Conservation (phyloP, 1,140 invertebrate genomes). For the Caerostris darwini region DNA sequence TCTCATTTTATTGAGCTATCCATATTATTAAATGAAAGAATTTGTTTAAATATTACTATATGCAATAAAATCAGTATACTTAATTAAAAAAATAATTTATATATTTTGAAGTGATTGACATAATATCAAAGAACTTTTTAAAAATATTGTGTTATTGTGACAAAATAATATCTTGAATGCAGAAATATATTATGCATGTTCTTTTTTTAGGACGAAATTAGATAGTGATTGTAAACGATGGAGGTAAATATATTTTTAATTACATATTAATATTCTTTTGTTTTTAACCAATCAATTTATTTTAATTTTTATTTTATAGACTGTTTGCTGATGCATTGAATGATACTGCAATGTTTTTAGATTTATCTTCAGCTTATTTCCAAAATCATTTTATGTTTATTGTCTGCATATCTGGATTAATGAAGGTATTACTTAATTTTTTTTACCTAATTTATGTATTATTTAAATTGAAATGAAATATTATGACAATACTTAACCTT, state of each 20-base stretch:
- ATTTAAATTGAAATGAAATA: too few relatives aligned
- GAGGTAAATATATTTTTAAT: conserved; percentile 83
- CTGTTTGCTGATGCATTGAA: conserved; percentile 97
- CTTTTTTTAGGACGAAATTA: conserved; percentile 86
- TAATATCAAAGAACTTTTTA: too few relatives aligned
- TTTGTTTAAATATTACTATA: too few relatives aligned
- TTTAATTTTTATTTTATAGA: conserved; percentile 79
- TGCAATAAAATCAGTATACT: too few relatives aligned
- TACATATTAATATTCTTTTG: not conserved
- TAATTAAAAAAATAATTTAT: too few relatives aligned
- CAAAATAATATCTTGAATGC: too few relatives aligned
- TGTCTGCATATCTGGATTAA: conserved; percentile 83
- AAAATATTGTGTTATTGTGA: too few relatives aligned
- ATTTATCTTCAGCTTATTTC: conserved; percentile 88
- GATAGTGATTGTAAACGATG: conserved; percentile 94
- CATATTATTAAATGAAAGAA: too few relatives aligned
- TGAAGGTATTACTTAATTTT: conserved; percentile 79
- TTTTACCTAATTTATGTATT: too few relatives aligned
- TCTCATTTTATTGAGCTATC: too few relatives aligned
- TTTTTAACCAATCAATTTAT: not conserved
- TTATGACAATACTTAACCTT: too few relatives aligned
- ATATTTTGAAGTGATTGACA: too few relatives aligned
- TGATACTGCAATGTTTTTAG: conserved; percentile 92
- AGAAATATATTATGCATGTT: not conserved
- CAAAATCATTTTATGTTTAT: conserved; percentile 82